These are phyloP conservation scores for Sinella curviseta DNA, from an alignment of 1,140 invertebrate genomes.

Conservation along the genomic window DNA sequence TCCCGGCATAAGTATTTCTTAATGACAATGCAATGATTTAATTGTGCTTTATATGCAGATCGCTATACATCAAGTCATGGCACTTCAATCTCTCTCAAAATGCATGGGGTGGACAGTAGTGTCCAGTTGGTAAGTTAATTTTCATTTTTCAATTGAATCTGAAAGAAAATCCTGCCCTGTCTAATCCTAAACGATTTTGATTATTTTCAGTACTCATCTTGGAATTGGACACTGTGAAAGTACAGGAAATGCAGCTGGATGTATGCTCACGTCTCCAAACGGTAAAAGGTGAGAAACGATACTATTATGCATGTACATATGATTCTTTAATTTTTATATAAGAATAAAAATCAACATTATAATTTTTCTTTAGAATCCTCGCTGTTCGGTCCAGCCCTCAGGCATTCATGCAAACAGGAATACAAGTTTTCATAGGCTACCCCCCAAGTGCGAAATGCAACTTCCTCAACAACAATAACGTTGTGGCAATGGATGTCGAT, in stretches of 20 bases:
- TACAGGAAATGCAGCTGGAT: conserved; percentile 82
- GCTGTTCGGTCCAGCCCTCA: conserved; percentile 83
- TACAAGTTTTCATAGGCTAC: conserved; percentile 71
- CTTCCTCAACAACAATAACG: neutral
- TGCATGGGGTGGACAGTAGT: conserved; percentile 92
- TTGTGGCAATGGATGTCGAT: conserved; percentile 22
- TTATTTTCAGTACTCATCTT: conserved; percentile 70
- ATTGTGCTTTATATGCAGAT: conserved; percentile 38
- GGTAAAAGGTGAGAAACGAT: conserved; percentile 63
- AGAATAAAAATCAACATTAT: neutral
- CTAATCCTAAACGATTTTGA: conserved; percentile 3
- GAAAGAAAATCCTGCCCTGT: neutral
- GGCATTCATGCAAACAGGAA: conserved; percentile 54
- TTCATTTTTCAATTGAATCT: neutral
- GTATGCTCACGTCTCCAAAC: conserved; percentile 81
- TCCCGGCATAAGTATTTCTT: neutral
- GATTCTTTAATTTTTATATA: neutral
- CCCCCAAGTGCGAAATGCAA: conserved; percentile 63
- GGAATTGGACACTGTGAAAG: conserved; percentile 86
- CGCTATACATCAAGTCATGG: conserved; percentile 54
- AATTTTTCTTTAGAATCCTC: conserved; percentile 66
- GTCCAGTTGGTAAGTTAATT: conserved; percentile 54
- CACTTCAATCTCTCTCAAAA: conserved; percentile 81
- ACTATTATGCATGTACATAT: neutral
- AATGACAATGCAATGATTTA: neutral